Base-by-base conservation (phyloP, 2,113 vertebrate genomes). In the Callionymus lyra region DNA sequence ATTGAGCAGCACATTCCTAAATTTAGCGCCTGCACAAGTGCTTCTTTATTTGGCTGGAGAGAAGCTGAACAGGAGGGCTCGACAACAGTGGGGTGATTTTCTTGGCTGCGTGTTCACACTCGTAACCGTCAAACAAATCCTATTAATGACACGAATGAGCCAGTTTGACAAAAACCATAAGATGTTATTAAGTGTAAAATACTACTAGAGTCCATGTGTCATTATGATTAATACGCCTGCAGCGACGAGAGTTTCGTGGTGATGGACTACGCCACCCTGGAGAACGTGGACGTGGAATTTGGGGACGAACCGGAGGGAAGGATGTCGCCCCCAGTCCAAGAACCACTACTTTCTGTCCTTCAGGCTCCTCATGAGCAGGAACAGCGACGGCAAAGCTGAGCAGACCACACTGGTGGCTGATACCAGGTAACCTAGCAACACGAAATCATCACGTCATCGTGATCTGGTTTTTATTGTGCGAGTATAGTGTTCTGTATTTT, bases 171-270 rank as follows among this genome's bases (percentile, higher is more conserved):
- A 8, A 27, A 27, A 27, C 21, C n/a, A n/a, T n/a, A n/a, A n/a
- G n/a, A n/a, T n/a, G n/a, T n/a, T n/a, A n/a, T n/a, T n/a, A n/a
- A n/a, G n/a, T n/a, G n/a, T n/a, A n/a, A n/a, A n/a, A n/a, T n/a
- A n/a, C n/a, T n/a, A n/a, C n/a, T n/a, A n/a, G n/a, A n/a, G n/a
- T n/a, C n/a, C n/a, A n/a, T n/a, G n/a, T n/a, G n/a, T n/a, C 36
- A 4, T 27, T 16, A n/a, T 38, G 34, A 8, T 10, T 38, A 10
- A 34, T 35, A 2, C 10, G 10, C 16, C 16, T 13, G 3, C 74
- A 98, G 95, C 0, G 93, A 98, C 70, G 95, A 95, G 63, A 77
- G 67, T 57, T 82, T 77, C 31, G 73, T 76, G 0, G 94, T 99
- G 45, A 84, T 88, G 67, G 91, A 94, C 78, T 93, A 99, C 0